A percentile compares a stretch with the other conserved stretches of the same genome.
Conservation (phyloP, 64 coral and sea anemone species). For the Pachyseris speciosa region DNA sequence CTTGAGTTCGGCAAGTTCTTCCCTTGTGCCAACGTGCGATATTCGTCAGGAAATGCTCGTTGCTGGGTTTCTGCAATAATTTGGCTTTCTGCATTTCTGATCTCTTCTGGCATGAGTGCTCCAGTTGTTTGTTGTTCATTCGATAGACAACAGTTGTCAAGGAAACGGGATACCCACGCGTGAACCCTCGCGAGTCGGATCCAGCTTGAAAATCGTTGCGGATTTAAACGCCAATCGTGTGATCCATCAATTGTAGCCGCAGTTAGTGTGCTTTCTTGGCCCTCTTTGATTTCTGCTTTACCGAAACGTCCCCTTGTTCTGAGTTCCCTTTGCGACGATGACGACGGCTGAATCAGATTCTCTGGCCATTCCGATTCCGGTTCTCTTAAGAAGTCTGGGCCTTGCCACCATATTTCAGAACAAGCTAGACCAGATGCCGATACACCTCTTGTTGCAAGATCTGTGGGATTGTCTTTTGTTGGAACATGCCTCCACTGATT, state of each 20-base stretch:
- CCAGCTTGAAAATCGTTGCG: slow-evolving; percentile 41
- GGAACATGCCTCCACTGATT: no score
- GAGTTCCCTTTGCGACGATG: not conserved
- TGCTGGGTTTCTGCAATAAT: slow-evolving; percentile 27
- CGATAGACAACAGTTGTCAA: slow-evolving; percentile 58
- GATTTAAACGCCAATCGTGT: no score
- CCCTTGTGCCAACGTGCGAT: not conserved
- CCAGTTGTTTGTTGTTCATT: slow-evolving; percentile 1
- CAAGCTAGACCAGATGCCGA: no score
- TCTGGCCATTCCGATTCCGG: no score
- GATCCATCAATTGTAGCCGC: no score
- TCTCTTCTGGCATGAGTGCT: slow-evolving; percentile 30
- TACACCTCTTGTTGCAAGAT: no score
- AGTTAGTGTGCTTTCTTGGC: not conserved
- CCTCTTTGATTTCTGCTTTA: not conserved
- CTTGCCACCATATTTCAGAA: no score
- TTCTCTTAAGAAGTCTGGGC: no score
- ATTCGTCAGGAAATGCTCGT: slow-evolving; percentile 40
- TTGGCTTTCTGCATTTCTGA: slow-evolving; percentile 23
- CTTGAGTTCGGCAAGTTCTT: slow-evolving; percentile 46
- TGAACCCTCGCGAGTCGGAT: slow-evolving; percentile 21
- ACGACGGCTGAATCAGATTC: no score
- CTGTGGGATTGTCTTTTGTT: no score
- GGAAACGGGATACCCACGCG: slow-evolving; percentile 42
- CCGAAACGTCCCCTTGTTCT: no score